Evolutionary conservation across 2,797 vertebrate species (phyloP), one percentile per base, ranked within the genome.

Genomic region (Rhinichthys osculus): DNA sequence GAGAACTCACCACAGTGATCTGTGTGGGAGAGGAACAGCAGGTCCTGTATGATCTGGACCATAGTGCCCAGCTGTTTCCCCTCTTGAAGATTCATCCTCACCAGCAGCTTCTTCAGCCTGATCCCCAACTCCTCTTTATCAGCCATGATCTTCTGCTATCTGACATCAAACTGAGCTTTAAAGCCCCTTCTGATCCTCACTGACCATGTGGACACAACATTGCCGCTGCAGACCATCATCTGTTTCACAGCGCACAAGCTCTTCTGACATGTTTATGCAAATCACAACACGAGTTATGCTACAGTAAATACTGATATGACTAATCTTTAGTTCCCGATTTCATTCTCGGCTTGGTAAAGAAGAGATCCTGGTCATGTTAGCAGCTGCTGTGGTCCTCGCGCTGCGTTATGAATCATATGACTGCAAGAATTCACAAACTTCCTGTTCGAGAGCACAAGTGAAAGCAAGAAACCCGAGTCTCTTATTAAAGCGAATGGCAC

Each of bases 21-120:
- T 2, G 94, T 90, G 84, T 94, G 93, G 5, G 98, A 95, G 84
- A 97, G 92, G 89, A 95, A 95, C 81, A 96, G 94, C 57, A 98
- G 90, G 73, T 99, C 98, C 87, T 97, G 95, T 85, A 99, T 90
- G 83, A 96, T 98, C 78, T 99, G 98, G 8, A 97, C 92, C 90
- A 98, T 89, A 0, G 96, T 97, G 80, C 94, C 93, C 54, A 96
- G 83, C 33, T 96, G 96, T 40, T 96, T 94, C 83, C 96, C 95
- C 52, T 97, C 96, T 80, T 96, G 96, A 0, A 96, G 91, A 33
- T 93, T 95, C 71, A 99, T 93, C 72, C 98, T 94, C 80, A 98
- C 98, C 19, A 98, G 82, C 1, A 99, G 95, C 71, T 97, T 99
- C 91, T 90, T 96, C 78, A 99, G 88, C 73, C 92, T 93, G 79